Evolutionary conservation across 1,140 invertebrate species (phyloP), one percentile per base, ranked within the genome.

Genomic region (Drosophila sp.): DNA sequence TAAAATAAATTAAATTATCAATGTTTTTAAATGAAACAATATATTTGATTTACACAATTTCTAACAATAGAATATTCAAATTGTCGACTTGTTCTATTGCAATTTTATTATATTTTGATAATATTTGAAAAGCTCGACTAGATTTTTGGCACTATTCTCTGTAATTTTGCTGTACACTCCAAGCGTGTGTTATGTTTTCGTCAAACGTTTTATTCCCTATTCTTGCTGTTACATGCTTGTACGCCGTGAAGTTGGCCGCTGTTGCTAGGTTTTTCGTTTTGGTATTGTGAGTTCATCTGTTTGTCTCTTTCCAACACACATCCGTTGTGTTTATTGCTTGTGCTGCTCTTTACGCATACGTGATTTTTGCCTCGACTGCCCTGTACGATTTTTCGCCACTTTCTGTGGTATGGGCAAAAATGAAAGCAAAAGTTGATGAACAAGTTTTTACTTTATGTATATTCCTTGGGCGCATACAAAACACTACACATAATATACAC

Each of bases 391-490:
- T 87, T 89, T 89, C 66, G 73, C 84, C 63, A 80, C 79, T 71
- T 70, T 70, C 45, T 57, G 69, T 46, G 38, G 62, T 58, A 66
- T 66, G 62, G 38, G 61, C 61, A 61, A 89, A 87, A 89, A 89
- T 82, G 87, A 90, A 90, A 90, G 87, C 87, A 90, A 90, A 90
- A 90, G 87, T 90, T 90, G 87, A 89, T 73, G 86, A 72, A 87
- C 87, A 77, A 83, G 79, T 82, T 87, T 83, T 82, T 74, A 65
- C 38, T 77, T 74, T 43, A 74, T 59, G 64, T 56, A 74, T 59
- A 69, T 56, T 76, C 18, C 18, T 69, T 77, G 59, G 78, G 57
- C 54, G 27, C 51, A 81, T 62, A 66, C 62, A 36, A 32, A 46
- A 51, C n/a, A 38, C 43, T 14, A 46, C 46, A 65, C 45, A 27